These are phyloP conservation scores for Pseudomyrmex gracilis DNA, from an alignment of 1,140 invertebrate species.

Conservation along the genomic window DNA sequence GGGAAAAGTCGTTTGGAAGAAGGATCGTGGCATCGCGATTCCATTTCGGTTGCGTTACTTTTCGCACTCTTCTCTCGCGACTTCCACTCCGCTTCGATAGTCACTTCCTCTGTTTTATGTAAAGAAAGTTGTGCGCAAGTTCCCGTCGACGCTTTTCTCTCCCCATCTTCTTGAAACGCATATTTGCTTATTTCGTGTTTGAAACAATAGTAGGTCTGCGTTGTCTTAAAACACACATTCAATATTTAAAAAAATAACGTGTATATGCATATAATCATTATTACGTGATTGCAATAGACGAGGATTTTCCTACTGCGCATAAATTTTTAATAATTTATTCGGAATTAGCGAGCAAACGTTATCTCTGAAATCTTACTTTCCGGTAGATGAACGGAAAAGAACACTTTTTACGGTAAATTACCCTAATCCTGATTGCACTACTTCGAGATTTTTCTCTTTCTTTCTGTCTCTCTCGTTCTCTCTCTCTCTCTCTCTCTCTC, in stretches of 20 bases:
- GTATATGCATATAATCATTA: too few relatives aligned
- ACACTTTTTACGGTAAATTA: conserved; percentile 35
- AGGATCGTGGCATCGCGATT: conserved; percentile 61
- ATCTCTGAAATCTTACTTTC: conserved; percentile 15
- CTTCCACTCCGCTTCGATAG: conserved; percentile 8
- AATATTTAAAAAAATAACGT: neutral
- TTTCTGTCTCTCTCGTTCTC: neutral
- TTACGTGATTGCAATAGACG: too few relatives aligned
- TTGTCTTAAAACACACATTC: neutral
- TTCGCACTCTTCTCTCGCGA: conserved; percentile 30
- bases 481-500: neutral
- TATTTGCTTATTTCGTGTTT: conserved; percentile 24
- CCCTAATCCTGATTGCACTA: neutral
- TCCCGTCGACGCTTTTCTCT: conserved; percentile 8
- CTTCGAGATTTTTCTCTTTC: neutral
- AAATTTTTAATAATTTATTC: neutral
- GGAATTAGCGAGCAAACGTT: conserved; percentile 3
- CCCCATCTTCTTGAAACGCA: neutral
- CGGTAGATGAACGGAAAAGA: conserved; percentile 18
- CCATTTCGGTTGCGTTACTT: conserved; percentile 28
- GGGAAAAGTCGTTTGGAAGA: conserved; percentile 56
- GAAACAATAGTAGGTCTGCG: neutral
- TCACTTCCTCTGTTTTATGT: conserved; percentile 3
- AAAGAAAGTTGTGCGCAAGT: neutral
- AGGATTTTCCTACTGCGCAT: neutral